Evolutionary conservation across 2,113 vertebrate genomes (phyloP).

Genomic region (Engystomops pustulosus): DNA sequence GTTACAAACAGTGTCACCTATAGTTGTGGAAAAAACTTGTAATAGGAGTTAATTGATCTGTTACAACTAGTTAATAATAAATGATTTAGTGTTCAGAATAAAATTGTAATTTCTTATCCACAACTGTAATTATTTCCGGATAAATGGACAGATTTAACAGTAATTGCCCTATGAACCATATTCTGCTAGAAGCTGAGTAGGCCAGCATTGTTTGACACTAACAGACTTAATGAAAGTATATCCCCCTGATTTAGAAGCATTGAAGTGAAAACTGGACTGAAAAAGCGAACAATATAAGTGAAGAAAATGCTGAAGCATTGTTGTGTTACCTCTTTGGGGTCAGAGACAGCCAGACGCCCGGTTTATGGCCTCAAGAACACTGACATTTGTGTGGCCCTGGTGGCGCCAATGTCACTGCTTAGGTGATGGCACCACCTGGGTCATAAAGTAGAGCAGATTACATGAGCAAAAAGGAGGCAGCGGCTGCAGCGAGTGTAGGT

Average conservation of each 20-base stretch:
- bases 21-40: not conserved
- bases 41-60: not conserved
- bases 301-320: too few species aligned
- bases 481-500: too few species aligned
- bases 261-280: not conserved
- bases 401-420: too few species aligned
- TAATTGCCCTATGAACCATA: not conserved
- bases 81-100: not conserved
- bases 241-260: not conserved
- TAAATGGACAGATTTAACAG: conserved; percentile 4
- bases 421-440: too few species aligned
- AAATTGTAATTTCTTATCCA: conserved; percentile 6
- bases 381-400: too few species aligned
- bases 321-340: too few species aligned
- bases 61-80: conserved; percentile 27
- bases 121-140: conserved; percentile 18
- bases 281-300: too few species aligned
- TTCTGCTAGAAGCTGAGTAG: not conserved
- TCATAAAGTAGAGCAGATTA: too few species aligned
- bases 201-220: not conserved
- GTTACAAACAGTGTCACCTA: not conserved
- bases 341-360: too few species aligned
- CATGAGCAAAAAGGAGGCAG: too few species aligned
- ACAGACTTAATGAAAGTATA: not conserved
- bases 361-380: too few species aligned